Conservation (phyloP, 2,797 vertebrate species). For the Parotocinclus haroldoi region DNA sequence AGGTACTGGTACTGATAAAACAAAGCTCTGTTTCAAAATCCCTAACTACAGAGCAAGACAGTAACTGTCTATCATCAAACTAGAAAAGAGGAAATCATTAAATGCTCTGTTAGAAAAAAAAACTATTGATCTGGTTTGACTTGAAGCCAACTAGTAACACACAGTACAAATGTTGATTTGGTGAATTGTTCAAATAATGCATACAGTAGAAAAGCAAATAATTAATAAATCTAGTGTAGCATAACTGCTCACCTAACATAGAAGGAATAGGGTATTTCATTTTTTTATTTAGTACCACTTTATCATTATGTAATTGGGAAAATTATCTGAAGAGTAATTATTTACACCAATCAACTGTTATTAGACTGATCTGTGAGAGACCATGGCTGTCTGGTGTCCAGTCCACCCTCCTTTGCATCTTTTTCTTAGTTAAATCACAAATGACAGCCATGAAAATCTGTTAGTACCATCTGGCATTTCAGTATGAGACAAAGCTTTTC, state of each 20-base stretch:
- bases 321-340: slow-evolving; percentile 8
- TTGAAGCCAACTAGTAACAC: slow-evolving; percentile 18
- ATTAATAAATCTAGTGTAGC: no score
- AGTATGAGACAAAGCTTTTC: slow-evolving; percentile 30
- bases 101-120: slow-evolving; percentile 16
- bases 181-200: not conserved
- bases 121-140: slow-evolving; percentile 20
- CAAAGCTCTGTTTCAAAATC: no score
- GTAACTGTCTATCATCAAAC: no score
- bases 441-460: slow-evolving; percentile 48
- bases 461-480: slow-evolving; percentile 45
- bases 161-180: slow-evolving; percentile 15
- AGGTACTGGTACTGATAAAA: no score
- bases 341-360: slow-evolving; percentile 36
- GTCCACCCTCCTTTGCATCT: slow-evolving; percentile 26
- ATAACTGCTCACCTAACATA: not conserved
- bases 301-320: slow-evolving; percentile 8
- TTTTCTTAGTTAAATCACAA: slow-evolving; percentile 41
- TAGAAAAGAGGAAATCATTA: not conserved
- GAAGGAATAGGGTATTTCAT: no score
- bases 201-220: no score
- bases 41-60: no score
- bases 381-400: slow-evolving; percentile 21
- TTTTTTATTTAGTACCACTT: no score
- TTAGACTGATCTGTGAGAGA: slow-evolving; percentile 30